Base-by-base conservation (phyloP, 2,888 invertebrate species). In the Cataglyphis altisquamis region DNA sequence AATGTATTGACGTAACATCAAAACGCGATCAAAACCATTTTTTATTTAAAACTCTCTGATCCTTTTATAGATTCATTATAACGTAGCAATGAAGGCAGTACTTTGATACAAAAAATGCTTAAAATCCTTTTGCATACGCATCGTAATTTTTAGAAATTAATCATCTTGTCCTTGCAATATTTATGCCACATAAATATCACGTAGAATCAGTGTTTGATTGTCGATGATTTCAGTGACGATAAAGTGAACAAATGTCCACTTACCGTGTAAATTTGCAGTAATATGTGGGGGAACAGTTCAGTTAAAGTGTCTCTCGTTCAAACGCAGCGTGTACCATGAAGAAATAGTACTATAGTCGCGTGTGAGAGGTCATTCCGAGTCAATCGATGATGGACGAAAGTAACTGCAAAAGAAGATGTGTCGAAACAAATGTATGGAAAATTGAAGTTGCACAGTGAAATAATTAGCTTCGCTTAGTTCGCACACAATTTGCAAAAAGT, bases 211-310 rank as follows among this genome's bases (percentile, higher is more conserved):
- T 57, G 25, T 83, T 83, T 80, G 81, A 80, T 60, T 52, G 52
- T 68, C 83, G 80, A 83, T 80, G 21, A 21, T 52, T 52, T 48
- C 48, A 25, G 62, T 29, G 68, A 81, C 82, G 39, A 80, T 81
- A 62, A 82, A 82, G 80, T 81, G 80, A 83, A 83, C 81, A 80
- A 83, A 83, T 83, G 83, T 80, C 67, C 83, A 83, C 81, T 83
- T 83, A 83, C 18, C 68, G 62, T 39, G 67, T 63, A 64, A 83
- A 82, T 82, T 82, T 82, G 82, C 80, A 82, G 48, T 78, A 83
- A 83, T 80, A 66, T 80, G 83, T 83, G 68, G 81, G 67, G 83
- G 67, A 80, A 83, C 83, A 80, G 80, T 83, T 83, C 83, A 80
- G 67, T 81, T 81, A 77, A 81, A 81, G 25, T 25, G 78, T 74